Evolutionary conservation across 2,888 invertebrate species (phyloP).

Genomic region (Labia minor): DNA sequence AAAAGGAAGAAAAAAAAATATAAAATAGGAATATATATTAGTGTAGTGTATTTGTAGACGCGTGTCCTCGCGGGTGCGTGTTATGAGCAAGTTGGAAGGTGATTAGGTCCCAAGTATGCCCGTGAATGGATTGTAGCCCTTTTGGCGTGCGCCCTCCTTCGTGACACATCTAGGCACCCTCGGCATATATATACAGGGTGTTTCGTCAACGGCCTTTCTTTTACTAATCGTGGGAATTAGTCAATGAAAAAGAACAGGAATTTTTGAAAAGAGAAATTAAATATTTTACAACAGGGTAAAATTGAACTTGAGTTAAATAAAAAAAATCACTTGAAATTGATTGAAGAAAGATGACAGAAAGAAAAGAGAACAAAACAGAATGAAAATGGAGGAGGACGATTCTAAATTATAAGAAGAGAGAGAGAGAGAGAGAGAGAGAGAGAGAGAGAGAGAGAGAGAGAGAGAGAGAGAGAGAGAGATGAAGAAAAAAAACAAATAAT

Average conservation of each 20-base stretch:
- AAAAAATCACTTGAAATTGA: no score
- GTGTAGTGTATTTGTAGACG: background rate
- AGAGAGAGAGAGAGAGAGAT: background rate
- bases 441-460: background rate
- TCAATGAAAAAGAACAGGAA: no score
- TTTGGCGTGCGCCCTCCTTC: background rate
- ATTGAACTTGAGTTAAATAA: no score
- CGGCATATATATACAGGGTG: conserved; percentile 5
- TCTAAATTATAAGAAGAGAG: conserved; percentile 18
- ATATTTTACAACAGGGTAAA: no score
- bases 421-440: background rate
- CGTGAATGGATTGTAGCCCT: background rate
- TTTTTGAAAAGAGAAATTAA: no score
- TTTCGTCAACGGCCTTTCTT: conserved; percentile 18
- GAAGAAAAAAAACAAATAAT: background rate
- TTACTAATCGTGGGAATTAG: no score
- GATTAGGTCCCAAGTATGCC: background rate
- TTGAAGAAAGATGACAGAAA: background rate
- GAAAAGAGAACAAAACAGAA: conserved; percentile 17
- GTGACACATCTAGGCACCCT: background rate
- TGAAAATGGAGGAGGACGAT: conserved; percentile 15
- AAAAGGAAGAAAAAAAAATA: no score
- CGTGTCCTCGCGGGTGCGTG: background rate
- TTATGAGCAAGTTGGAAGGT: background rate
- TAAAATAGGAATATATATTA: background rate